Evolutionary conservation across 2,888 invertebrate species (phyloP).

Genomic region (Cataglyphis livida): DNA sequence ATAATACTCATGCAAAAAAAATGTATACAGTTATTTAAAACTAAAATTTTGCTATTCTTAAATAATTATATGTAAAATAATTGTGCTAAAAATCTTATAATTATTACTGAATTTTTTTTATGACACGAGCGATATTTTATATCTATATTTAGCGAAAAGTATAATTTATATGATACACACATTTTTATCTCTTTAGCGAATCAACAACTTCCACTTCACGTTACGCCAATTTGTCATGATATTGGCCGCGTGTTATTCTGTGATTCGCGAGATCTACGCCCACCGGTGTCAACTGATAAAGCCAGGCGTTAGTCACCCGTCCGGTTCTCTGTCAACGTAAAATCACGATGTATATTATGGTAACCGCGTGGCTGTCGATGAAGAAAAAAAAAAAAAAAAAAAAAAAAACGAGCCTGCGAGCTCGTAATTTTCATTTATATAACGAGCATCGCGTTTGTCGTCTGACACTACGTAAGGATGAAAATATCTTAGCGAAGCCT

Average conservation of each 20-base stretch:
- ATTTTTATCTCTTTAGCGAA: background rate
- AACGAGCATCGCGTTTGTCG: conserved; percentile 9
- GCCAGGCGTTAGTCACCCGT: background rate
- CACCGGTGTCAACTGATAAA: conserved; percentile 50
- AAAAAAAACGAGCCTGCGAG: conserved; percentile 8
- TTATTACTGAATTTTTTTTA: conserved; percentile 10
- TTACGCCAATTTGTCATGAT: conserved; percentile 5
- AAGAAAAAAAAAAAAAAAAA: conserved; percentile 41
- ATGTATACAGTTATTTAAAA: background rate
- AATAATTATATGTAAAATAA: background rate
- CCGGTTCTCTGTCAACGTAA: conserved; percentile 12
- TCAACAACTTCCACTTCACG: conserved; percentile 3
- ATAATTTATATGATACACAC: background rate
- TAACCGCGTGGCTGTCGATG: conserved; percentile 12
- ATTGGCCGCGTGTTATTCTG: background rate
- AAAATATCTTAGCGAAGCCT: conserved; percentile 81
- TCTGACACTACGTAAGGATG: conserved; percentile 43
- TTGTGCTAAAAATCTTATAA: background rate
- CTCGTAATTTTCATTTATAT: conserved; percentile 46
- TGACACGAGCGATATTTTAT: background rate
- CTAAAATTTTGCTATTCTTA: background rate
- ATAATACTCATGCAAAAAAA: background rate
- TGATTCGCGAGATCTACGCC: conserved; percentile 57
- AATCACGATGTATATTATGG: conserved; percentile 8
- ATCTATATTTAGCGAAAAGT: background rate